Evolutionary conservation across 1,140 invertebrate genomes (phyloP).

Genomic region (Leucophenga varia): DNA sequence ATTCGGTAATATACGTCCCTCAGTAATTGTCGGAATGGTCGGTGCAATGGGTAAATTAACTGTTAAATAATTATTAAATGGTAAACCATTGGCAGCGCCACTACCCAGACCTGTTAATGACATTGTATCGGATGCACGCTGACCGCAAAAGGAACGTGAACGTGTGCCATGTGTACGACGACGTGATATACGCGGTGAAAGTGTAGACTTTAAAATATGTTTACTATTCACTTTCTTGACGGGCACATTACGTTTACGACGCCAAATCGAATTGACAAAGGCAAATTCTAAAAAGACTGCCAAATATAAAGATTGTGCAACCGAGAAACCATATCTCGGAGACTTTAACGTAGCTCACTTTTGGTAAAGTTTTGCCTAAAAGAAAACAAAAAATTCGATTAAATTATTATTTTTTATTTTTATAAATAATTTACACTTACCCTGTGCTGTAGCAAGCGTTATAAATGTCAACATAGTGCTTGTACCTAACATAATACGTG

Average conservation of each 20-base stretch:
- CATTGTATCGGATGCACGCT: constrained; percentile 59
- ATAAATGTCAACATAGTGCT: constrained; percentile 86
- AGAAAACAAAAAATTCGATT: neutral
- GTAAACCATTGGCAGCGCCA: constrained; percentile 24
- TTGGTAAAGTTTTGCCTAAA: constrained; percentile 75
- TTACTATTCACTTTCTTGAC: constrained; percentile 81
- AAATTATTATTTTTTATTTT: too few species aligned
- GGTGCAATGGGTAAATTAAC: constrained; percentile 42
- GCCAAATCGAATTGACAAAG: constrained; percentile 87
- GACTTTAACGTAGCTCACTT: constrained; percentile 88
- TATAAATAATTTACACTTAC: constrained; percentile 13
- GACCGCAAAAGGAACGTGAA: constrained; percentile 71
- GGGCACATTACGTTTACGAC: constrained; percentile 77
- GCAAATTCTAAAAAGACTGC: constrained; percentile 85
- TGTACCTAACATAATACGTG: constrained; percentile 77
- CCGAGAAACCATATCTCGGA: constrained; percentile 88
- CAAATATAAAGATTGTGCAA: constrained; percentile 81
- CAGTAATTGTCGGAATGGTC: constrained; percentile 33
- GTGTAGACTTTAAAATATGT: constrained; percentile 78
- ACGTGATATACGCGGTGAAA: constrained; percentile 73
- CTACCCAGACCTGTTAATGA: constrained; percentile 41
- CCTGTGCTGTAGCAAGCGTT: constrained; percentile 76
- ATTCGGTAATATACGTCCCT: constrained; percentile 25
- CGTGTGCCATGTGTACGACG: constrained; percentile 68
- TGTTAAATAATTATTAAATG: constrained; percentile 44